Evolutionary conservation across 2,113 vertebrate genomes (phyloP).

Genomic region (Oncorhynchus tshawytscha): DNA sequence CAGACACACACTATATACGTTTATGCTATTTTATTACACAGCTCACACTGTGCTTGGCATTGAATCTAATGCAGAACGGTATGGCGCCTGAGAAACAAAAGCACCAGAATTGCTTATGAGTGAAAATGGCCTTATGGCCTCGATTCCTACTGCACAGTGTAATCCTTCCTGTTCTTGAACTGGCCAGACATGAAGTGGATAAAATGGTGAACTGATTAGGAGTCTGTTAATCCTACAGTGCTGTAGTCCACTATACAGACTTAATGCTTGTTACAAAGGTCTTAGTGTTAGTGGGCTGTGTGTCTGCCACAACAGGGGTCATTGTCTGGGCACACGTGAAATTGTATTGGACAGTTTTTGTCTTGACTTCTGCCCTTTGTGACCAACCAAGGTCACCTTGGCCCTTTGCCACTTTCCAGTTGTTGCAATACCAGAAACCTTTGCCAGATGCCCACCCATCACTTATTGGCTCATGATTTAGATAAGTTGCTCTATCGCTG

Average conservation of each 20-base stretch:
- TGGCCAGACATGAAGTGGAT: slow-evolving; percentile 61
- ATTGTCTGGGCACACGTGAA: not conserved
- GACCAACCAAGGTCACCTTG: not conserved
- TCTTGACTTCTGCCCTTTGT: not conserved
- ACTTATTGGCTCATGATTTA: not conserved
- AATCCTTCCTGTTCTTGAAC: slow-evolving; percentile 48
- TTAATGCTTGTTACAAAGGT: slow-evolving; percentile 59
- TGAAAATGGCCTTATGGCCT: slow-evolving; percentile 9
- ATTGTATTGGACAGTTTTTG: not conserved
- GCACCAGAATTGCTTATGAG: not conserved
- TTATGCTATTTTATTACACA: slow-evolving; percentile 42
- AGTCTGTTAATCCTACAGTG: slow-evolving; percentile 45
- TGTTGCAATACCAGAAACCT: not conserved
- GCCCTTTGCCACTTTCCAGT: not conserved
- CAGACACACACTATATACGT: slow-evolving; percentile 37
- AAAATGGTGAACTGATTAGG: slow-evolving; percentile 67
- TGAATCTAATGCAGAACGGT: not conserved
- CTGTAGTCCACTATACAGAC: slow-evolving; percentile 17
- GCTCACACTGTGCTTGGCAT: slow-evolving; percentile 16
- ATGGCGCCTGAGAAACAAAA: slow-evolving; percentile 16
- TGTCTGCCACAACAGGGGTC: not conserved
- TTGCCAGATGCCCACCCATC: not conserved
- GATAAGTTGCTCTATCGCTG: not conserved
- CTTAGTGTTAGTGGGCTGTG: too few species aligned
- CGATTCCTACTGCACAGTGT: not conserved